Evolutionary conservation across 2,797 vertebrate species (phyloP), one percentile per base, ranked within the genome.

Genomic region (Sebastes cheni): DNA sequence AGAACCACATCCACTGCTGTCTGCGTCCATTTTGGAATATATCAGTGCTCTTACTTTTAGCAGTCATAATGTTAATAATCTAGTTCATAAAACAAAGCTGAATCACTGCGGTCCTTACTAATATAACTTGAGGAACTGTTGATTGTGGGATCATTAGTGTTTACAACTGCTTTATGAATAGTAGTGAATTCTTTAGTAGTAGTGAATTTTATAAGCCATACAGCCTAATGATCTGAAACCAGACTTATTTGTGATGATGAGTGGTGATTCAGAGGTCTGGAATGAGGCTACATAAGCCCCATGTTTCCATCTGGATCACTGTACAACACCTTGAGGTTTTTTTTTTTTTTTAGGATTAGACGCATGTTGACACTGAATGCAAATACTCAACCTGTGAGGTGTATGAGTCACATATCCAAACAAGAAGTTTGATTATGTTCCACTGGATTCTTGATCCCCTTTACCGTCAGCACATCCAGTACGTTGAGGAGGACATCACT

Each of bases 231-330:
- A 32, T 74, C 6, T 50, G 32, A 42, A 59, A 60, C 8, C 50
- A 77, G 60, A 75, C 7, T 7, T 23, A 16, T 79, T 65, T 64
- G 50, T 18, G 11, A 20, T 36, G 30, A 22, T 4, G 11, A 67
- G 36, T 27, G 6, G 18, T 84, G 55, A 77, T 65, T 79, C 66
- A 75, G 42, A 80, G 10, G 67, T 76, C 27, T 84, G 70, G 72
- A 83, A 66, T 2, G 29, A 62, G 68, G 23, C 10, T 25, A 58
- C 59, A 36, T 30, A 36, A 52, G 11, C 29, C 14, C 70, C 32
- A n/a, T 23, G 9, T 75, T 77, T 34, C 66, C 72, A 83, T 77
- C 72, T 87, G 72, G 54, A 80, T 25, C 8, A 52, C 11, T 11
- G 32, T 0, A 23, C 10, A 79, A 60, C 25, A 79, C 34, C 30